Evolutionary conservation across 2,113 vertebrate species (phyloP), one percentile per base, ranked within the genome.

Genomic region (Morone chrysops): DNA sequence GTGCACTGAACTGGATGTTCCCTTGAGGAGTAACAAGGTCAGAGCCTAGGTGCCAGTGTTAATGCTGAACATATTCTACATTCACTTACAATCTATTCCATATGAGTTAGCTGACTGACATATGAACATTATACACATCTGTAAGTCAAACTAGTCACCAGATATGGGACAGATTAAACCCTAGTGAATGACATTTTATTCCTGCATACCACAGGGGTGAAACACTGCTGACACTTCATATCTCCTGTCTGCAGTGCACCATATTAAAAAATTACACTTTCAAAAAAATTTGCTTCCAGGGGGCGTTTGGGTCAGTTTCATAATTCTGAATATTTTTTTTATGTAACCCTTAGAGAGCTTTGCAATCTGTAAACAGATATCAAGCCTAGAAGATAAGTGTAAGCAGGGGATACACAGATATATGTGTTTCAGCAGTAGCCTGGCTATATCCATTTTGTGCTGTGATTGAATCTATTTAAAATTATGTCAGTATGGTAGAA

Each of bases 401-500:
- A 13, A 22, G 60, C 75, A 82, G 59, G 18, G 12, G 12, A 47
- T 53, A 66, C 48, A 9, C 8, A 25, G 47, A 81, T 25, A 6
- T 8, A 10, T n/a, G 57, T 20, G 10, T 16, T 63, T 36, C 56
- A 51, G 47, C 17, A 69, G 25, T 5, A 12, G 11, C 47, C 62
- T 48, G 47, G 40, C 54, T 22, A 38, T 14, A 25, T 71, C 20
- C 18, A 17, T 45, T 22, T 5, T 36, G 41, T 9, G 11, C 53
- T 43, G 61, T 51, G 68, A 72, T 66, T 66, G n/a, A 72, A 83
- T 70, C 66, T 31, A 56, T 61, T 69, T 40, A 79, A 10, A 38
- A 62, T 59, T 1, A 36, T 76, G 25, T 45, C 73, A 38, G 25
- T 53, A 25, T 43, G 56, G 14, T 22, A 57, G 43, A 70, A 60